Conservation (phyloP, 2,888 invertebrate species). For the Tholera decimalis region DNA sequence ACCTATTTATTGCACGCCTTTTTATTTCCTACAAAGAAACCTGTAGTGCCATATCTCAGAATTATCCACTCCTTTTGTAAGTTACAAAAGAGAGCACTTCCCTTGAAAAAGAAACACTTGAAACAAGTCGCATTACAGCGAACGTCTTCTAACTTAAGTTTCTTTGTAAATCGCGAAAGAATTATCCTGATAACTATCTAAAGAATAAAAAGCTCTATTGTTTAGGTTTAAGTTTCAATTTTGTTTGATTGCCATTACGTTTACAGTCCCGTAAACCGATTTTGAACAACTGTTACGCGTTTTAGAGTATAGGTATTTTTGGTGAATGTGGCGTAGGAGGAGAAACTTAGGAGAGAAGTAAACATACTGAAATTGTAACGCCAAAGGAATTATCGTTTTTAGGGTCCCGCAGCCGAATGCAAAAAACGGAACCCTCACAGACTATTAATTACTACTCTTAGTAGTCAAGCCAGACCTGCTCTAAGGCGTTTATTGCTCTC, state of each 20-base stretch:
- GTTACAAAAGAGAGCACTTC: slow-evolving; percentile 58
- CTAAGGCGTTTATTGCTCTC: too few species aligned
- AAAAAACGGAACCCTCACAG: too few species aligned
- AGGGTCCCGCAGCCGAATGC: too few species aligned
- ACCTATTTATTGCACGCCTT: slow-evolving; percentile 11
- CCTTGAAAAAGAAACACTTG: slow-evolving; percentile 71
- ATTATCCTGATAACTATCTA: slow-evolving; percentile 60
- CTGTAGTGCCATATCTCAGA: slow-evolving; percentile 45
- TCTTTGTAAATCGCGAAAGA: slow-evolving; percentile 72
- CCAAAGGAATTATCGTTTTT: neutral
- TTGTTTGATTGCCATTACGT: slow-evolving; percentile 23
- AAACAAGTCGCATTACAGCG: slow-evolving; percentile 74
- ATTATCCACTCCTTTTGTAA: slow-evolving; percentile 45
- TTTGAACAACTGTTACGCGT: slow-evolving; percentile 58
- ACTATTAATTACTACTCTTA: too few species aligned
- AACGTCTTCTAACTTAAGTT: slow-evolving; percentile 70
- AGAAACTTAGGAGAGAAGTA: slow-evolving; percentile 31
- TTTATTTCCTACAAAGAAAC: slow-evolving; percentile 23
- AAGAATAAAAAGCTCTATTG: slow-evolving; percentile 45
- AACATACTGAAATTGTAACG: slow-evolving; percentile 12
- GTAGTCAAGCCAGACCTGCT: too few species aligned
- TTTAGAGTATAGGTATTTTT: slow-evolving; percentile 34
- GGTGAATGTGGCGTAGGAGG: slow-evolving; percentile 24
- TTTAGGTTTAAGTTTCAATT: slow-evolving; percentile 28
- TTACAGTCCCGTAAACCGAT: slow-evolving; percentile 45